Evolutionary conservation across 2,113 vertebrate genomes (phyloP).

Genomic region (Rana temporaria): DNA sequence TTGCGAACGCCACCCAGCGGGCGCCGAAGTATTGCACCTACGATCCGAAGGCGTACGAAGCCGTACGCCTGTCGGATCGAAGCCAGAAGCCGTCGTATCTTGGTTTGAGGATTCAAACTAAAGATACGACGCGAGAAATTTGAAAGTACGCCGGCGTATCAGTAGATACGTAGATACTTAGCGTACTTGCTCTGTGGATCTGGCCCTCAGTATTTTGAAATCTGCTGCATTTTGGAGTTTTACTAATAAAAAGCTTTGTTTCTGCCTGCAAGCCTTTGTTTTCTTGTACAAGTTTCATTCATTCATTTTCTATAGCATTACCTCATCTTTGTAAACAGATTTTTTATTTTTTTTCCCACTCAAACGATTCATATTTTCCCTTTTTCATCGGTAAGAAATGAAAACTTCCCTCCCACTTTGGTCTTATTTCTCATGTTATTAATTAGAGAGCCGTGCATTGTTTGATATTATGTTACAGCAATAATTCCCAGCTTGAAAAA

Average conservation of each 20-base stretch:
- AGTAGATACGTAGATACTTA: too few relatives aligned
- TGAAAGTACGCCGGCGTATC: too few relatives aligned
- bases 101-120: too few relatives aligned
- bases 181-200: too few relatives aligned
- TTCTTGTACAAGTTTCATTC: not conserved
- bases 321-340: not conserved
- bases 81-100: too few relatives aligned
- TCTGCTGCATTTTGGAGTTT: not conserved
- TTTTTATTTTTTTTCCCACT: too few relatives aligned
- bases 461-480: not conserved
- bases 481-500: constrained; percentile 4
- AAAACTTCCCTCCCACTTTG: not conserved
- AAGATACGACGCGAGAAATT: too few relatives aligned
- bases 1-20: too few relatives aligned
- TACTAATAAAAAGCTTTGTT: not conserved
- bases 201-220: too few relatives aligned
- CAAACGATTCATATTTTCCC: not conserved
- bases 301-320: not conserved
- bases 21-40: too few relatives aligned
- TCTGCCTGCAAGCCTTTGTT: not conserved
- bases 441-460: constrained; percentile 10
- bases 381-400: not conserved
- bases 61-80: too few relatives aligned
- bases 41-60: too few relatives aligned
- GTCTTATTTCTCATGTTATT: not conserved